These are phyloP conservation scores for Synergus gifuensis DNA, from an alignment of 2,888 invertebrate species.

Conservation along the genomic window DNA sequence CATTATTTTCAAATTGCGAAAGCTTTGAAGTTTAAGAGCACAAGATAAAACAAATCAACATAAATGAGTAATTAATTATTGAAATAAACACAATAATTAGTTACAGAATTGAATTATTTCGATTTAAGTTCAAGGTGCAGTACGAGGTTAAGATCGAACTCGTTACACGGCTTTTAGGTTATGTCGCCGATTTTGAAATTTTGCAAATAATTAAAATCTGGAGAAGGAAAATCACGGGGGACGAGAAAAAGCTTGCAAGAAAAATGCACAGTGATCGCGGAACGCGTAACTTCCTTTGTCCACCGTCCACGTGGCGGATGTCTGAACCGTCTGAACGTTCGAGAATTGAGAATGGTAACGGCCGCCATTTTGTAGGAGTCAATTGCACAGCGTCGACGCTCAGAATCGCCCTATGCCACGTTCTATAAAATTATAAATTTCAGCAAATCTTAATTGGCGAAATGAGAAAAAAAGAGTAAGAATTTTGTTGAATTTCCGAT, in stretches of 20 bases:
- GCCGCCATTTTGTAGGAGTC: constrained; percentile 74
- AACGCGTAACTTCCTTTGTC: constrained; percentile 50
- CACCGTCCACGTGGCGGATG: constrained; percentile 71
- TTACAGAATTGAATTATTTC: not conserved
- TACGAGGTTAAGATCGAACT: not conserved
- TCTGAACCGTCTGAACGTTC: constrained; percentile 71
- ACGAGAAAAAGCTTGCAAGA: not conserved
- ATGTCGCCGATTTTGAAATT: not conserved
- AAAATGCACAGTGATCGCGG: not conserved
- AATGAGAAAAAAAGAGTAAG: not conserved
- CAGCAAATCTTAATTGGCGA: not conserved
- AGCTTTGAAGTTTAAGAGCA: not conserved
- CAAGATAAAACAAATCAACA: not conserved
- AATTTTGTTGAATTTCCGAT: not conserved
- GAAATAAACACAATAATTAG: not conserved
- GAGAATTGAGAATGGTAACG: constrained; percentile 66
- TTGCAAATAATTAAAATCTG: not conserved
- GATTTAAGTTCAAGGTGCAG: not conserved
- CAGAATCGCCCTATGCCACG: constrained; percentile 58
- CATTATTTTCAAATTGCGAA: not conserved
- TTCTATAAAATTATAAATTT: constrained; percentile 48
- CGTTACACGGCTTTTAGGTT: not conserved
- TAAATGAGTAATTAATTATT: not conserved
- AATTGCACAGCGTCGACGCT: constrained; percentile 55
- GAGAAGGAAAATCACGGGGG: not conserved